phyloP scores from a whole-genome alignment of 2,113 vertebrate genomes.

The Stercorarius parasiticus region DNA sequence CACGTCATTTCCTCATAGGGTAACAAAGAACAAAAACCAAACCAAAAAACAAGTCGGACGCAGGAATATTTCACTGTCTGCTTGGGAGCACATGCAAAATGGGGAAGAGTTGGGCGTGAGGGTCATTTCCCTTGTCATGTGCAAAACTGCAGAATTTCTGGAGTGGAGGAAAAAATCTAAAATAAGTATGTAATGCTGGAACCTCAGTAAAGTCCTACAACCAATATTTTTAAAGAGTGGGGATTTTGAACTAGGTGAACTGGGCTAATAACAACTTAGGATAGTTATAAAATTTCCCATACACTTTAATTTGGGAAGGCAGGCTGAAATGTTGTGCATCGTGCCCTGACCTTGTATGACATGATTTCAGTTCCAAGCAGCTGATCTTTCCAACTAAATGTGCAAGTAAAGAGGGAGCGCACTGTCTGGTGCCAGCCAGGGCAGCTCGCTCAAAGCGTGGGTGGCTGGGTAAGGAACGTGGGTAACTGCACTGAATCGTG shows the following conservation, averaged over 20 bases:
- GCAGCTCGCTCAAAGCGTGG: rapidly evolving
- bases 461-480: too few species aligned
- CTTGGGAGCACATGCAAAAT: neutral
- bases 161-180: neutral
- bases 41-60: neutral
- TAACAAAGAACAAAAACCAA: neutral
- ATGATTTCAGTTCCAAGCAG: neutral
- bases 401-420: neutral
- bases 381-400: neutral
- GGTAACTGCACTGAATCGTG: too few species aligned
- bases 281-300: neutral
- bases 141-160: neutral
- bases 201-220: neutral
- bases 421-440: neutral
- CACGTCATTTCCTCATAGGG: rapidly evolving
- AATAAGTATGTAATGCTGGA: neutral
- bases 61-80: neutral
- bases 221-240: neutral
- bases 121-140: neutral
- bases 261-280: neutral
- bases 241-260: neutral
- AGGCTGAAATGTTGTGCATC: neutral
- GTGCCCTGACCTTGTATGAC: rapidly evolving
- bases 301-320: neutral
- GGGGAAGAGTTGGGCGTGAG: neutral